These are phyloP conservation scores for Podarcis cretensis DNA, from an alignment of 2,113 vertebrate species.

Conservation along the genomic window DNA sequence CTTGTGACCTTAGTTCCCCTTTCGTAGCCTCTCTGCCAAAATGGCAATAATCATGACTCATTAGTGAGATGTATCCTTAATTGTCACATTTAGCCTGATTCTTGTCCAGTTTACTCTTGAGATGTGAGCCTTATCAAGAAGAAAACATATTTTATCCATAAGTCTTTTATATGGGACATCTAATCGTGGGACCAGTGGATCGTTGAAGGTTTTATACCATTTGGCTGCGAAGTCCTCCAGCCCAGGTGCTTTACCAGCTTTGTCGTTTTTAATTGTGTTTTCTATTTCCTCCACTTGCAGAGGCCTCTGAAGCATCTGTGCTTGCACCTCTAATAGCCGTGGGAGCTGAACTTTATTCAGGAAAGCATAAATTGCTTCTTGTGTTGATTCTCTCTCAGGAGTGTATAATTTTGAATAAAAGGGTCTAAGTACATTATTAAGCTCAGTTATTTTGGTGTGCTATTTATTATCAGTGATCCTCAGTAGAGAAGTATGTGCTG, in stretches of 20 bases:
- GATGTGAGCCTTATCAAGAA: not conserved
- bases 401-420: slow-evolving; percentile 4
- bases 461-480: not conserved
- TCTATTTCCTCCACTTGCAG: not conserved
- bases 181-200: not conserved
- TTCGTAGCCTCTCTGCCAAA: too few species aligned
- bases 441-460: not conserved
- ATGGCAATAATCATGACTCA: too few species aligned
- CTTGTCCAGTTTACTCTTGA: too few species aligned
- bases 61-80: too few species aligned
- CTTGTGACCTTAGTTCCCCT: too few species aligned
- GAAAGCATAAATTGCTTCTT: not conserved
- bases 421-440: not conserved
- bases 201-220: not conserved
- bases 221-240: not conserved
- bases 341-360: not conserved
- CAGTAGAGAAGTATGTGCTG: not conserved
- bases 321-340: not conserved
- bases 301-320: not conserved
- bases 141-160: not conserved
- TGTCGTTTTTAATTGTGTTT: not conserved
- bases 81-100: too few species aligned
- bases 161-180: not conserved
- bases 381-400: not conserved
- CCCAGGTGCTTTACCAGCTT: not conserved